phyloP scores from a whole-genome alignment of 2,888 invertebrate genomes.

The Pammene fasciana region DNA sequence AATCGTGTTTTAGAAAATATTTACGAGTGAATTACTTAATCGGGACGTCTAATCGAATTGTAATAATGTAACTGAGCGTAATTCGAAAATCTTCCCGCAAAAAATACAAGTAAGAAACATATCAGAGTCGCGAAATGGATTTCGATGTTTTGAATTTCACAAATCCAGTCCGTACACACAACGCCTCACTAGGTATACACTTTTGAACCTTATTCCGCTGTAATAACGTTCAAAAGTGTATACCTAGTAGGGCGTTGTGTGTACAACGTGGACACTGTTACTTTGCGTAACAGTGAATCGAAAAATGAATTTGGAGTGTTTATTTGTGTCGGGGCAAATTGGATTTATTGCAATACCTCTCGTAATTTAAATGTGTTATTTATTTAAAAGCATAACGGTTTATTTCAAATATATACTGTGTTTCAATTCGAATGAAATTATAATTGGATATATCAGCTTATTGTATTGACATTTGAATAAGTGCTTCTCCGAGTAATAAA shows the following conservation, averaged over 20 bases:
- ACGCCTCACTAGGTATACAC: no score
- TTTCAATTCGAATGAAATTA: not conserved
- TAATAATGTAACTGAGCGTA: no score
- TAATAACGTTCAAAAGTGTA: no score
- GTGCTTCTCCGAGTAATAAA: no score
- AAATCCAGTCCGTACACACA: not conserved
- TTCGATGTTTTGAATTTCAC: constrained; percentile 12
- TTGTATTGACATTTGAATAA: no score
- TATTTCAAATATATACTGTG: not conserved
- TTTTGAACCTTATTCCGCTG: no score
- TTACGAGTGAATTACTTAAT: not conserved
- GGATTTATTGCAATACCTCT: constrained; percentile 15
- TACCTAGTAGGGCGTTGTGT: no score
- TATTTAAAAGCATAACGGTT: no score
- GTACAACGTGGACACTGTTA: constrained; percentile 8
- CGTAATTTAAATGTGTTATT: not conserved
- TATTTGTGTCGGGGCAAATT: constrained; percentile 17
- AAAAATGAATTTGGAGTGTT: constrained; percentile 19
- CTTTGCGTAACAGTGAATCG: constrained; percentile 8
- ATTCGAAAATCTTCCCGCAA: no score
- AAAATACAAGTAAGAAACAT: no score
- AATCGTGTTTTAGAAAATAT: not conserved
- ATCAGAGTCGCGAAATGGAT: not conserved
- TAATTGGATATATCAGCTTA: no score
- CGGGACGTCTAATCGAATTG: no score